A percentile compares a stretch with the other conserved stretches of the same genome.
phyloP scores from a whole-genome alignment of 2,888 invertebrate genomes.

The Pteria penguin region DNA sequence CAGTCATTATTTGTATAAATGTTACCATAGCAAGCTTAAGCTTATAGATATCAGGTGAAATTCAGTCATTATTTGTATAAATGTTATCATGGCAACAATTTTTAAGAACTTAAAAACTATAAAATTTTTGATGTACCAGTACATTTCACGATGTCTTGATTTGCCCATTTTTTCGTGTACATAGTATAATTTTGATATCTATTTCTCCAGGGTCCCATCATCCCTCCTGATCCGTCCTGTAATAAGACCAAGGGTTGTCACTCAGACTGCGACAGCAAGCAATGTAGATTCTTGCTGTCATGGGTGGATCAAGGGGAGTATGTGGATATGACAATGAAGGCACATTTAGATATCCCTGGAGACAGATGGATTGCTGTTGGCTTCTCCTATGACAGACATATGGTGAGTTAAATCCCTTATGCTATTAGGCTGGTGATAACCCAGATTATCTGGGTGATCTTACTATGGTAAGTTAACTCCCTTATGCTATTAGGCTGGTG shows the following conservation, averaged over 20 bases:
- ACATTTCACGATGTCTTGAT: neutral
- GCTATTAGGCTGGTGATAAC: no score
- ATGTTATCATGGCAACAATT: no score
- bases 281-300: slow-evolving; percentile 70
- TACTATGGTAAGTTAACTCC: no score
- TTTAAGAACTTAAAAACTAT: no score
- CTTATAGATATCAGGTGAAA: no score
- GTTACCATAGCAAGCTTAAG: no score
- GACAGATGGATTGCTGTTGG: slow-evolving; percentile 73
- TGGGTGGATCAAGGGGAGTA: slow-evolving; percentile 65
- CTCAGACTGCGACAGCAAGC: slow-evolving; percentile 65
- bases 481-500: no score
- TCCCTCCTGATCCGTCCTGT: slow-evolving; percentile 58
- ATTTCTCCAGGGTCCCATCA: slow-evolving; percentile 18
- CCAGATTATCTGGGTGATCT: no score
- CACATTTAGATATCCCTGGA: slow-evolving; percentile 42
- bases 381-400: slow-evolving; percentile 74
- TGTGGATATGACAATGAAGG: slow-evolving; percentile 62
- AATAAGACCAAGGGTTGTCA: slow-evolving; percentile 75
- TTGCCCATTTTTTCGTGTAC: neutral
- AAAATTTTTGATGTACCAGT: neutral
- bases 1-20: no score
- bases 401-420: no score
- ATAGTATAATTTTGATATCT: neutral
- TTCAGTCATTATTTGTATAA: no score